Evolutionary conservation across 2,888 invertebrate species (phyloP).

Genomic region (Charanyca ferruginea): DNA sequence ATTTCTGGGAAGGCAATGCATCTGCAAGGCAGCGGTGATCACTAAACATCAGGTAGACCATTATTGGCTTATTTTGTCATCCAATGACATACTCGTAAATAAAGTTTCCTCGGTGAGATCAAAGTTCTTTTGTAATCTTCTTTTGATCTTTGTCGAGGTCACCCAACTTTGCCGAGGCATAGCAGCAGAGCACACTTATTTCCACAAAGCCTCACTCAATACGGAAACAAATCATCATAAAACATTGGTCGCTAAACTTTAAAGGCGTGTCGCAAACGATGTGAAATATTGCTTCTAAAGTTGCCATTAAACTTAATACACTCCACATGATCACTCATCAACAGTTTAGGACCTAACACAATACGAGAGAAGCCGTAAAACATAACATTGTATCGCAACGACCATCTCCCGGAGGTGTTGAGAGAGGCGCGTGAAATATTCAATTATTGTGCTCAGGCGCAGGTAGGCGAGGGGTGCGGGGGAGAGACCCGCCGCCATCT

Average conservation of each 20-base stretch:
- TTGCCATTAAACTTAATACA: slow-evolving; percentile 88
- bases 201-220: slow-evolving; percentile 67
- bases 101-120: background rate
- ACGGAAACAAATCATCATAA: slow-evolving; percentile 91
- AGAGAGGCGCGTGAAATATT: slow-evolving; percentile 90
- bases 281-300: slow-evolving; percentile 90
- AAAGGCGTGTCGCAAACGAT: slow-evolving; percentile 85
- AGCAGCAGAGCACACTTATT: slow-evolving; percentile 13
- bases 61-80: no score
- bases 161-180: slow-evolving; percentile 12
- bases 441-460: slow-evolving; percentile 89
- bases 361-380: slow-evolving; percentile 86
- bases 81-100: no score
- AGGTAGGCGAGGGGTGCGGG: slow-evolving; percentile 77
- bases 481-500: slow-evolving; percentile 82
- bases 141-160: background rate
- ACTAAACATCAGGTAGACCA: no score
- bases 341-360: slow-evolving; percentile 90
- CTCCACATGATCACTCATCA: slow-evolving; percentile 89
- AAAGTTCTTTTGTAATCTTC: slow-evolving; percentile 7
- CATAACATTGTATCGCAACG: slow-evolving; percentile 87
- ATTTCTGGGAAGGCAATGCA: no score
- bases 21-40: no score
- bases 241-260: slow-evolving; percentile 84
- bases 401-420: slow-evolving; percentile 87